Evolutionary conservation across 2,797 vertebrate genomes (phyloP).

Genomic region (Manis pentadactyla): DNA sequence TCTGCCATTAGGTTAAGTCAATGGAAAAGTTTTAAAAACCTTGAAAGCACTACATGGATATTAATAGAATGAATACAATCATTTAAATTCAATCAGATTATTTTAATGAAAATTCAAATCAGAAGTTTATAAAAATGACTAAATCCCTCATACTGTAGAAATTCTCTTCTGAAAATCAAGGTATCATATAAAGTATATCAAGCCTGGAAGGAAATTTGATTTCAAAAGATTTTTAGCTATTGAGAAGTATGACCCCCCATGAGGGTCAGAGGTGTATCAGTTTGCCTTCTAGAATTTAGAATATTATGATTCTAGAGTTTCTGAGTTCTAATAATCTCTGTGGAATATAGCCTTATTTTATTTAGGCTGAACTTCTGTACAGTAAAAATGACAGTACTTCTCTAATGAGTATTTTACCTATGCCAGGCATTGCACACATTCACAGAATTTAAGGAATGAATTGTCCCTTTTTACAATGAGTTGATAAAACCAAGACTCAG

Average conservation of each 20-base stretch:
- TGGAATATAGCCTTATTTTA: neutral
- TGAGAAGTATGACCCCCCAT: neutral
- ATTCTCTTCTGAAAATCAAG: slow-evolving; percentile 23
- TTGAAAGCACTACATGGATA: neutral
- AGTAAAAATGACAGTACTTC: neutral
- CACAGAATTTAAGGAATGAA: neutral
- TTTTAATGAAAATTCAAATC: slow-evolving; percentile 12
- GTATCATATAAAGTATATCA: neutral
- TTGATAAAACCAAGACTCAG: neutral
- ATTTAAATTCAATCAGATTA: slow-evolving; percentile 35
- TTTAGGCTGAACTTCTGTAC: neutral
- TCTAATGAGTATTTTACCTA: neutral
- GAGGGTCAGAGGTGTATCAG: neutral
- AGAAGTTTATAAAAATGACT: slow-evolving; percentile 17
- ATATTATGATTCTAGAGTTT: neutral
- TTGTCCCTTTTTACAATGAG: neutral
- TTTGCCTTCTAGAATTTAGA: neutral
- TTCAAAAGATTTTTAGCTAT: neutral
- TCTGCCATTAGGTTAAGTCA: neutral
- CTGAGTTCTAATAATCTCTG: neutral
- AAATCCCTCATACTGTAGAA: neutral
- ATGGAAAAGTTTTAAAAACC: neutral
- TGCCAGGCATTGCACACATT: neutral
- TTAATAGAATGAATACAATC: neutral
- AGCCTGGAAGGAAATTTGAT: neutral